Evolutionary conservation across 2,797 vertebrate species (phyloP).

Genomic region (Sebastes cheni): DNA sequence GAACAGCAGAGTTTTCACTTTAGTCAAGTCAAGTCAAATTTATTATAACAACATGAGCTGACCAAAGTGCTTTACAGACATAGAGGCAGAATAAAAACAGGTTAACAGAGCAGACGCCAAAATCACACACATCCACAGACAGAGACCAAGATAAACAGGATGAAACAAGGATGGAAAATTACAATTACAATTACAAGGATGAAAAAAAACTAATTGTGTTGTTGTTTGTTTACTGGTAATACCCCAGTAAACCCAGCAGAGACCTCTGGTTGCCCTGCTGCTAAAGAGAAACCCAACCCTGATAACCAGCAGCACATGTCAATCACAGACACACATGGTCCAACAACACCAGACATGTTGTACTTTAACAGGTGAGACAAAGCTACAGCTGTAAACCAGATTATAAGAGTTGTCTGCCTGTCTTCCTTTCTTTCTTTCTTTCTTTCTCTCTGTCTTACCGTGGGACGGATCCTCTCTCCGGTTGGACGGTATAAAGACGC

Average conservation of each 20-base stretch:
- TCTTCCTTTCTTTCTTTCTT: neutral
- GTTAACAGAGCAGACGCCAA: too few species aligned
- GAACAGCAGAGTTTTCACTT: conserved; percentile 3
- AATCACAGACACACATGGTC: conserved; percentile 42
- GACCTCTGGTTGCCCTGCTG: neutral
- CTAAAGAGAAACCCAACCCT: conserved; percentile 11
- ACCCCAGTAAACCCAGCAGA: neutral
- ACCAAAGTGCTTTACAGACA: too few species aligned
- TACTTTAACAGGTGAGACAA: neutral
- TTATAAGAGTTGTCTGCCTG: too few species aligned
- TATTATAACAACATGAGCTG: too few species aligned
- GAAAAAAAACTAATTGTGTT: neutral
- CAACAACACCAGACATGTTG: neutral
- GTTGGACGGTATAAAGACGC: conserved; percentile 18
- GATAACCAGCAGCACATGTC: conserved; percentile 51
- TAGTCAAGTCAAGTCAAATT: too few species aligned
- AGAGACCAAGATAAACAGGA: too few species aligned
- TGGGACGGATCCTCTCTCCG: conserved; percentile 35
- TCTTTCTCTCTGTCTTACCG: conserved; percentile 51
- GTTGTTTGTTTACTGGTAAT: neutral
- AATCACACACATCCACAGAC: too few species aligned
- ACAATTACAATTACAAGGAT: neutral
- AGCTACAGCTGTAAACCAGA: fast-evolving
- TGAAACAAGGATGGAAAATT: too few species aligned
- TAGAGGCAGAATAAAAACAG: too few species aligned